Evolutionary conservation across 2,888 invertebrate genomes (phyloP).

Genomic region (Timema cristinae): DNA sequence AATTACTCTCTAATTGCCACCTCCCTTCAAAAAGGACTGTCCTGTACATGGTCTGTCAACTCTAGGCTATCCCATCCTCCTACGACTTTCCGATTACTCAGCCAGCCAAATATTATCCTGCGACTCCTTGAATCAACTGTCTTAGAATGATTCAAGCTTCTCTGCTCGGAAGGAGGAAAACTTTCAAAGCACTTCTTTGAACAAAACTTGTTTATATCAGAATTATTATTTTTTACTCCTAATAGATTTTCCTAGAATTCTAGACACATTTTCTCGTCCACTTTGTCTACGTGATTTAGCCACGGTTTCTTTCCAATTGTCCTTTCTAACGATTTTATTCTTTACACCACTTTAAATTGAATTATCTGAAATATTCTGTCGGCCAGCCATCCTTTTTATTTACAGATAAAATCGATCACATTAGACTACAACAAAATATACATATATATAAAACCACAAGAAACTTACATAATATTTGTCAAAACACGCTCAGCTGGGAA

Average conservation of each 20-base stretch:
- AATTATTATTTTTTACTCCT: not conserved
- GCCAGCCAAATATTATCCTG: not conserved
- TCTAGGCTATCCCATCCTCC: not conserved
- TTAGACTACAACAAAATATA: too few species aligned
- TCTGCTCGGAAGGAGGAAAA: not conserved
- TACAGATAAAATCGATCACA: too few species aligned
- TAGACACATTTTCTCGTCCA: conserved; percentile 2
- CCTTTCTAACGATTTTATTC: not conserved
- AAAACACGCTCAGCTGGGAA: too few species aligned
- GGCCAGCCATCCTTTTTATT: not conserved
- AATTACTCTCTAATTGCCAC: not conserved
- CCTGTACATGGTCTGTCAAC: not conserved
- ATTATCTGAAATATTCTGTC: not conserved
- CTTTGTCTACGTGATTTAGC: not conserved
- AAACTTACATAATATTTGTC: too few species aligned
- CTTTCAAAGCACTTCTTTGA: not conserved
- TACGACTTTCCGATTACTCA: not conserved
- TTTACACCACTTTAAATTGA: not conserved
- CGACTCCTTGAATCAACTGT: not conserved
- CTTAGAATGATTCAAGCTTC: not conserved
- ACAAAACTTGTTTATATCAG: not conserved
- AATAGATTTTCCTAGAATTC: not conserved
- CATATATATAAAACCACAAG: too few species aligned
- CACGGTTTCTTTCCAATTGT: not conserved
- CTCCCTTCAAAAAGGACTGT: not conserved